Conservation (phyloP, 2,797 vertebrate genomes). For the Acrossocheilus wenchowensis region DNA sequence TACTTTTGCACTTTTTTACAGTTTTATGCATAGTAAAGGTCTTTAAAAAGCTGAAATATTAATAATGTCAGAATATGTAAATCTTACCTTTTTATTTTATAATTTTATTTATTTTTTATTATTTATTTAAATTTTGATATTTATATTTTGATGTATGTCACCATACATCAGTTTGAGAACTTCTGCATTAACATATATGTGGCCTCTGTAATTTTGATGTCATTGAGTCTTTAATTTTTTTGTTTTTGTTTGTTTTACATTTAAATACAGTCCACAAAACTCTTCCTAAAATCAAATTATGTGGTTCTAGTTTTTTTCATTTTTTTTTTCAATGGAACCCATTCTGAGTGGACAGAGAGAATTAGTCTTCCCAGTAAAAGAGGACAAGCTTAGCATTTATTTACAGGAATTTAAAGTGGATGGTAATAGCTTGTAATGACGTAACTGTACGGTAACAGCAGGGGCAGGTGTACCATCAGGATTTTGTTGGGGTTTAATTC, state of each 20-base stretch:
- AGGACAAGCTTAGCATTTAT: slow-evolving; percentile 16
- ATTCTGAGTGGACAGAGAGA: background rate
- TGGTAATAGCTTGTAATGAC: slow-evolving; percentile 41
- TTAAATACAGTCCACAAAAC: too few relatives aligned
- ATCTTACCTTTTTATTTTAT: background rate
- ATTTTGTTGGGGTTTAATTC: slow-evolving; percentile 35
- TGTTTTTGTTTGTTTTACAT: too few relatives aligned
- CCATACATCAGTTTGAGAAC: background rate
- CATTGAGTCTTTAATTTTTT: too few relatives aligned
- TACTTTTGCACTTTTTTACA: background rate
- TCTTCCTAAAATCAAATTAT: background rate
- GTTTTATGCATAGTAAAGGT: background rate
- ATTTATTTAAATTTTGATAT: too few relatives aligned
- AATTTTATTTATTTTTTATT: too few relatives aligned
- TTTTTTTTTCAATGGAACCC: background rate
- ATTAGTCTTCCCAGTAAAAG: background rate
- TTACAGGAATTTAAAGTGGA: slow-evolving; percentile 50
- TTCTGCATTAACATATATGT: background rate
- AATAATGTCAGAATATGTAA: background rate
- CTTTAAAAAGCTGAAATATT: background rate
- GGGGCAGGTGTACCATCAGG: slow-evolving; percentile 58
- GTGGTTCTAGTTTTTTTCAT: background rate
- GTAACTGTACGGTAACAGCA: slow-evolving; percentile 73
- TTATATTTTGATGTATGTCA: too few relatives aligned
- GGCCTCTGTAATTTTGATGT: too few relatives aligned